Evolutionary conservation across 2,797 vertebrate genomes (phyloP), one percentile per base, ranked within the genome.

Genomic region (Myotis findleyi): DNA sequence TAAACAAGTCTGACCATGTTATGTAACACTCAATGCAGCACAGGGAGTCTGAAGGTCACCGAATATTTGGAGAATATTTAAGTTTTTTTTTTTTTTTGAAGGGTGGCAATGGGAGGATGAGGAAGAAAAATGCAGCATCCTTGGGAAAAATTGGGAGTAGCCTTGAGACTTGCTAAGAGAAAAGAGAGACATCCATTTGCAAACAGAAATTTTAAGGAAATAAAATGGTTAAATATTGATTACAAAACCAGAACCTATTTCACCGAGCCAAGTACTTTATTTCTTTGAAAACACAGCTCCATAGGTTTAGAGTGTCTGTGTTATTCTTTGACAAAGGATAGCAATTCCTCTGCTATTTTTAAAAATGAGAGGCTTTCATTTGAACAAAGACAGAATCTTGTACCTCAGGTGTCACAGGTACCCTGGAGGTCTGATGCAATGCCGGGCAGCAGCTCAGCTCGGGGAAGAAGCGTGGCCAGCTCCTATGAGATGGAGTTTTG

Each of bases 191-290:
- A 23, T 7, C 51, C 20, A 72, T 66, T 71, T 96, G 33, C 47
- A 87, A 85, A 92, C 11, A 85, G 27, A 89, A 75, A 75, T 91
- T 76, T 92, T 76, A 88, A 85, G 79, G 59, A 69, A 80, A 77
- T 38, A 49, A 23, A 64, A 92, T 80, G 49, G 72, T 92, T 94
- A 95, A 92, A 75, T 92, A 95, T 17, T 91, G 84, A 93, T 95
- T 82, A 80, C 23, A 95, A 77, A 88, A 91, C 49, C 25, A 89
- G 33, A 75, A 87, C 69, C 9, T 68, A 75, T 82, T 86, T 77
- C 86, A 44, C 23, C 0, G 1, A 87, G 71, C 17, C 5, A 72
- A 38, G 33, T 68, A 51, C 27, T 94, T 83, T 53, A n/a, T 79
- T 92, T 96, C 59, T 75, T 87, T 72, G 47, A 85, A 75, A 92